Conservation (phyloP, 2,113 vertebrate species). For the Tetrax tetrax region DNA sequence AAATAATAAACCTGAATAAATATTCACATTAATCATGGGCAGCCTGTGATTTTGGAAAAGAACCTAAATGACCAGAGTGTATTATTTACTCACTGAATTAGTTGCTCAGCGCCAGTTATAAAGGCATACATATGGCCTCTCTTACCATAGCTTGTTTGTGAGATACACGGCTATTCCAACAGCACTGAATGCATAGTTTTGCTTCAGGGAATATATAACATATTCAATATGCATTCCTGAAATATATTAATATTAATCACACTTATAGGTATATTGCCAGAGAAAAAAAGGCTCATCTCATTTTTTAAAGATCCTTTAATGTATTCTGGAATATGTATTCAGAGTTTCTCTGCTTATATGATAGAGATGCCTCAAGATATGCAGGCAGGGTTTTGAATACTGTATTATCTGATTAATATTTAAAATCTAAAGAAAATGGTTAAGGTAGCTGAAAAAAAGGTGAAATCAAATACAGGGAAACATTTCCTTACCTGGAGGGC, state of each 20-base stretch:
- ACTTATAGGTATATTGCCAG: not conserved
- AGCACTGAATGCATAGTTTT: not conserved
- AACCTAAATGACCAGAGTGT: not conserved
- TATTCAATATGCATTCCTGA: not conserved
- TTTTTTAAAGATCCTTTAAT: not conserved
- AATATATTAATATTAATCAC: constrained; percentile 25
- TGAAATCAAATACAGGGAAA: constrained; percentile 2
- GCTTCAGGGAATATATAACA: not conserved
- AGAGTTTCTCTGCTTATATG: not conserved
- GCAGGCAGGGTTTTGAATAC: constrained; percentile 6
- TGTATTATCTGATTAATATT: constrained; percentile 36
- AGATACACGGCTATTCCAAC: not conserved
- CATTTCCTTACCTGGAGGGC: not conserved
- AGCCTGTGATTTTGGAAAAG: not conserved
- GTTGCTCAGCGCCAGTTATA: not conserved
- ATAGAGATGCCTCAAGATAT: constrained; percentile 21
- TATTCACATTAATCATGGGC: not conserved
- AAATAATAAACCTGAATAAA: not conserved
- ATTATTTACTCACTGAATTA: not conserved
- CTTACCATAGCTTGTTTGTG: not conserved
- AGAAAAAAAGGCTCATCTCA: not conserved
- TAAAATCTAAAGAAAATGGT: constrained; percentile 23
- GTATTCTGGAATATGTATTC: not conserved
- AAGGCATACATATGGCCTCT: not conserved
- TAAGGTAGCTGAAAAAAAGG: not conserved